Base-by-base conservation (phyloP, 2,113 vertebrate species). In the Atractosteus spatula region DNA sequence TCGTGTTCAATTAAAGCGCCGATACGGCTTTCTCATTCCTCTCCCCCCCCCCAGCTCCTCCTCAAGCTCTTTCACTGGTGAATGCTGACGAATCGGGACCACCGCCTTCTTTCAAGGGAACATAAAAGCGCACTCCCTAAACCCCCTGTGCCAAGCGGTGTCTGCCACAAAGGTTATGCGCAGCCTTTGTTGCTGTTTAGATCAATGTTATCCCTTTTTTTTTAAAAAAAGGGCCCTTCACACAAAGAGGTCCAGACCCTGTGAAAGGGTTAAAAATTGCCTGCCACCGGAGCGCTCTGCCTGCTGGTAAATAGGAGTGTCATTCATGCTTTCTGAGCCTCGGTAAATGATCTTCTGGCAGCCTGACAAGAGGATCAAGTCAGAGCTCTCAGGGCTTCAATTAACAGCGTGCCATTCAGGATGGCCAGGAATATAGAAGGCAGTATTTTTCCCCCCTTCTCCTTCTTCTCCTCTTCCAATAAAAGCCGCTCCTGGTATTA, bases 301-400 rank as follows among this genome's bases (percentile, higher is more conserved):
- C 57, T 59, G 57, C 57, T 59, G 57, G 57, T 59, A 11, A 59
- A 59, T 59, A 59, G 57, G 57, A 59, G 57, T 59, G 57, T 59
- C 57, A 59, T 59, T 59, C 57, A 59, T 59, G 57, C 57, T 59
- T 59, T 59, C 57, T 59, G 14, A 59, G 12, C 4, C n/a, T 4
- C 12, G 14, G 57, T 59, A 59, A 59, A 59, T 59, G 4, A 59
- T 59, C 57, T 59, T 59, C 57, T 59, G 57, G 57, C 57, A 59
- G 57, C 57, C 57, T n/a, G 57, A 5, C 57, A 59, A 59, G 57
- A 16, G 57, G 57, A 59, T 59, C 12, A 59, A 59, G n/a, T 59
- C 57, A 5, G 12, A 59, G 14, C 57, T 59, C 12, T 59, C 57
- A 59, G 12, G 57, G 57, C 57, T 59, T 59, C 57, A 59, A 59